Base-by-base conservation (phyloP, 2,888 invertebrate genomes). In the Eurytoma californica region DNA sequence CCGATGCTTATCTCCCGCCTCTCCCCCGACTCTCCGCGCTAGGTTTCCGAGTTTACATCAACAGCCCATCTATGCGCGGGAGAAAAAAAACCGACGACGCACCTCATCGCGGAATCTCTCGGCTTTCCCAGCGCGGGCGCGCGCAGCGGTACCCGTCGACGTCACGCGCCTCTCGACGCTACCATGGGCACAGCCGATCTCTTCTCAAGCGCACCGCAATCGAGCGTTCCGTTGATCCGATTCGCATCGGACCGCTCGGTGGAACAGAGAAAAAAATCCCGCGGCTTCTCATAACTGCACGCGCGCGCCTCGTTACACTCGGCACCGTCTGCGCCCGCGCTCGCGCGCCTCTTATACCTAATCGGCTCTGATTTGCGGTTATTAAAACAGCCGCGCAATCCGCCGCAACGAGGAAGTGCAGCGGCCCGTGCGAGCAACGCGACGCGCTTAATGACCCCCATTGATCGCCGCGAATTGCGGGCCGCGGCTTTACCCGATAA, bases 341-440 rank as follows among this genome's bases (percentile, higher is more conserved):
- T 3, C 30, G 39, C 39, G 47, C 53, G 39, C 69, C 53, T 69
- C 55, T 68, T 67, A 60, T 39, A 39, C 76, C 76, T 70, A 69
- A 70, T 76, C 76, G 63, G 49, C 72, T 65, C 72, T 72, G 70
- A 70, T 77, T 70, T 72, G 77, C 66, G 70, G 70, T 72, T 77
- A 72, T 77, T 77, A 77, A 77, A 77, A 72, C 65, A 70, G 70
- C 61, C 30, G 12, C 28, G 66, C 12, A 39, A 66, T 4, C 51
- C 30, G 20, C 24, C n/a, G 39, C 28, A 24, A 47, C 60, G 58
- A 60, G 60, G 58, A 70, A 49, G 30, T 51, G 60, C 55, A 57
- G 51, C 51, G 49, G 51, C 14, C 20, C 9, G 18, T 3, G 39
- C 63, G 39, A 39, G 39, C 39, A 7, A 16, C 39, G 47, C n/a